Evolutionary conservation across 2,797 vertebrate species (phyloP).

Genomic region (Geotrypetes seraphini): DNA sequence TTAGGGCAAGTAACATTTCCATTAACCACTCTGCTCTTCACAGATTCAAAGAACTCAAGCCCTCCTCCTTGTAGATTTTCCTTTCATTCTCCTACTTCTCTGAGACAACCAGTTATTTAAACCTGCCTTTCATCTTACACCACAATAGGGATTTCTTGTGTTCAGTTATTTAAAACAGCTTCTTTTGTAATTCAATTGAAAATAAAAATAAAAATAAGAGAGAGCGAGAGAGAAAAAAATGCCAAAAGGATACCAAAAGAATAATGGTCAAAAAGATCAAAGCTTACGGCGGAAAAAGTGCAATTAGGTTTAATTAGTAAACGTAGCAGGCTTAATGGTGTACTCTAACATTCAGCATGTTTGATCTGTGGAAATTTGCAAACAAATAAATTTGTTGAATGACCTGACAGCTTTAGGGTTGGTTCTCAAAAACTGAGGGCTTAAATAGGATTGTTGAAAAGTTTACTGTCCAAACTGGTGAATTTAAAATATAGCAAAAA

Average conservation of each 20-base stretch:
- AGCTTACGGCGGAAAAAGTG: constrained; percentile 2
- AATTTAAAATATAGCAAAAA: no score
- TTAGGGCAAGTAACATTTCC: constrained; percentile 12
- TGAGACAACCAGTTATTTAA: constrained; percentile 3
- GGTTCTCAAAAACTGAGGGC: constrained; percentile 14
- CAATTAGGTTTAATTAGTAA: constrained; percentile 16
- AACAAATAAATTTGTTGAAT: constrained; percentile 8
- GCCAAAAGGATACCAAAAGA: constrained; percentile 7
- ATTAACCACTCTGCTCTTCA: constrained; percentile 1
- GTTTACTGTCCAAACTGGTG: not conserved
- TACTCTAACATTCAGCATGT: constrained; percentile 12
- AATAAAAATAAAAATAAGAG: no score
- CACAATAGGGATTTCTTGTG: not conserved
- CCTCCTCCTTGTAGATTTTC: not conserved
- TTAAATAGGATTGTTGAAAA: not conserved
- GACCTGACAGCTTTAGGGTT: not conserved
- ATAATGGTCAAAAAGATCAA: constrained; percentile 1
- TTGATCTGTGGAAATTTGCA: constrained; percentile 11
- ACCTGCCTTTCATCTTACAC: not conserved
- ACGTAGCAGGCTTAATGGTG: constrained; percentile 17
- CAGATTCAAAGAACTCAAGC: not conserved
- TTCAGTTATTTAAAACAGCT: not conserved
- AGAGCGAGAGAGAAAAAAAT: no score
- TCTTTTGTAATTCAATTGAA: constrained; percentile 2
- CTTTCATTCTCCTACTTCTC: not conserved